Percentiles rank a stretch among this genome's conserved stretches.
Conservation (phyloP, 2,113 vertebrate species). For the Pungitius pungitius region DNA sequence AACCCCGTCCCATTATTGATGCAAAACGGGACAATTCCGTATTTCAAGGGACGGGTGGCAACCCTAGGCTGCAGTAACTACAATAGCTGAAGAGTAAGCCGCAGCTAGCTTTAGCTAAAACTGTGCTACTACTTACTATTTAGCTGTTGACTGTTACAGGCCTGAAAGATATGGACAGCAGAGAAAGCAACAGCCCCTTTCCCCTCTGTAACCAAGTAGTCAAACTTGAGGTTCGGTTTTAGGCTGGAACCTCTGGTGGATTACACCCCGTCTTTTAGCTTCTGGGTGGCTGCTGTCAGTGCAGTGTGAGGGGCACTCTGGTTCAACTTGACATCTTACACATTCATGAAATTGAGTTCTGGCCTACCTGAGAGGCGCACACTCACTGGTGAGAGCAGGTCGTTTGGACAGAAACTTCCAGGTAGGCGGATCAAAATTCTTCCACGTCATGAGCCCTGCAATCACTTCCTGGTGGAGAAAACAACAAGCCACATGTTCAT, state of each 20-base stretch:
- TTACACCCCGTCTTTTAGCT: background rate
- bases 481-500: background rate
- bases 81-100: background rate
- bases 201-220: conserved; percentile 29
- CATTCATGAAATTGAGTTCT: background rate
- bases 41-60: too few relatives aligned
- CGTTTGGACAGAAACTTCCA: conserved; percentile 67
- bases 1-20: too few relatives aligned
- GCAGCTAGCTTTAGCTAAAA: background rate
- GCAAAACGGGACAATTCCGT: too few relatives aligned
- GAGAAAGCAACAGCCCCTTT: conserved; percentile 21
- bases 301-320: background rate
- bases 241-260: background rate
- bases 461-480: conserved; percentile 82
- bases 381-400: conserved; percentile 39
- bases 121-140: background rate
- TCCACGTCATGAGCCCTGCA: conserved; percentile 85
- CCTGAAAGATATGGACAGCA: background rate
- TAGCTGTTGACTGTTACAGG: background rate
- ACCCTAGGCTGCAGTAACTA: too few relatives aligned
- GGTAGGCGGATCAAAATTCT: conserved; percentile 77
- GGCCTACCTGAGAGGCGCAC: conserved; percentile 77
- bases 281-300: conserved; percentile 4
- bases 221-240: background rate
- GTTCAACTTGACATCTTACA: background rate